Evolutionary conservation across 2,797 vertebrate genomes (phyloP), one percentile per base, ranked within the genome.

Genomic region (Pangasius djambal): DNA sequence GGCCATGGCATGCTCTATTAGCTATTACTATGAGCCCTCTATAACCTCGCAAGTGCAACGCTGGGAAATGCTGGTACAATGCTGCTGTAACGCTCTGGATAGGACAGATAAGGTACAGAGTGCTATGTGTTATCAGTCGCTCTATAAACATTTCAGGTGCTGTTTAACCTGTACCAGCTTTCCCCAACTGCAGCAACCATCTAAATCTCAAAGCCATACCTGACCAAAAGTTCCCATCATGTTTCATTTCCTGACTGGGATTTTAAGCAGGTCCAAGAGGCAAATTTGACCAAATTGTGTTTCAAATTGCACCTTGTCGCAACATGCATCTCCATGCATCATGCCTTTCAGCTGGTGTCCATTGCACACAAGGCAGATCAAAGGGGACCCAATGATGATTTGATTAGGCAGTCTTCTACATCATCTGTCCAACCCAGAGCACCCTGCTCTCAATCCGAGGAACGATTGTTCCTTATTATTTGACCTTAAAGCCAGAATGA

Each of bases 341-440:
- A 81, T 86, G 85, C 67, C 69, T 89, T 70, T 84, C 59, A 59
- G 25, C 55, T 18, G 61, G 57, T 37, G 22, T 28, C 13, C 52
- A n/a, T 13, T 37, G 6, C 10, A 72, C 20, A 59, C 5, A 44
- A 15, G 72, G 9, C 40, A 67, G n/a, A 4, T 20, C 69, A 31
- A 88, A 79, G 61, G 34, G 72, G 83, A 88, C 34, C 22, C 83
- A 85, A 79, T 63, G 57, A 86, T 82, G 78, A 86, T 83, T 63
- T 86, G 40, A 83, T 50, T 82, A 59, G 3, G 52, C 20, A 15
- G 40, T 67, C 61, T 15, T 75, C 15, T 44, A 61, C 48, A 9
- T 82, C 63, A 82, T 59, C 79, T 61, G 52, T 74, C 67, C 65
- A 59, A n/a, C 25, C 50, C 18, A 9, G 28, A 50, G 55, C 28